These are phyloP conservation scores for Trypoxylon attenuatum DNA, from an alignment of 2,888 invertebrate genomes.

Conservation along the genomic window DNA sequence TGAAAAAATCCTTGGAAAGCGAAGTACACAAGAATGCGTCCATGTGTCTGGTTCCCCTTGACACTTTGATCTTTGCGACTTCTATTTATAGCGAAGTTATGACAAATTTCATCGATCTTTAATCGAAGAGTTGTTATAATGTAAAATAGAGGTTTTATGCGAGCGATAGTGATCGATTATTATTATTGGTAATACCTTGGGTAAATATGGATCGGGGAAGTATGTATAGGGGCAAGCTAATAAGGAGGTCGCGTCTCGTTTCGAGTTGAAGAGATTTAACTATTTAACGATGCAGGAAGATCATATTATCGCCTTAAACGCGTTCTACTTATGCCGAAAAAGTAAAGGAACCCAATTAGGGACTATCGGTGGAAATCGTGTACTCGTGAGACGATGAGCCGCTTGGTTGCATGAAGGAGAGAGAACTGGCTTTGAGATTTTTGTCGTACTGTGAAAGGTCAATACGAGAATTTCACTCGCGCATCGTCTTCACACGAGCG, in stretches of 20 bases:
- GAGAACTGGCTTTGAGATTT: slow-evolving; percentile 65
- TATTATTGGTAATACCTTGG: neutral
- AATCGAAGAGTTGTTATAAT: neutral
- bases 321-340: slow-evolving; percentile 45
- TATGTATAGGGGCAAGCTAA: neutral
- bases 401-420: slow-evolving; percentile 20
- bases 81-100: neutral
- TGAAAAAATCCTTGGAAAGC: slow-evolving; percentile 9
- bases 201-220: neutral
- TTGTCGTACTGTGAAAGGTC: slow-evolving; percentile 69
- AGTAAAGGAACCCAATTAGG: slow-evolving; percentile 50
- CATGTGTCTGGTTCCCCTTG: slow-evolving; percentile 45
- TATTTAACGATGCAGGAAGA: slow-evolving; percentile 34
- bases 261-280: slow-evolving; percentile 20
- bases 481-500: slow-evolving; percentile 62
- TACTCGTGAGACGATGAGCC: slow-evolving; percentile 54
- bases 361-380: slow-evolving; percentile 55
- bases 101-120: neutral
- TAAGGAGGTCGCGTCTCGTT: slow-evolving; percentile 17
- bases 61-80: slow-evolving; percentile 49
- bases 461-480: slow-evolving; percentile 73
- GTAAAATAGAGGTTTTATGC: no score
- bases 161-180: neutral
- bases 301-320: slow-evolving; percentile 44
- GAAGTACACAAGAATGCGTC: slow-evolving; percentile 3